Percentiles rank a stretch among this genome's conserved stretches.
Evolutionary conservation across 2,888 invertebrate genomes (phyloP).

Genomic region (Napeogenes inachia): DNA sequence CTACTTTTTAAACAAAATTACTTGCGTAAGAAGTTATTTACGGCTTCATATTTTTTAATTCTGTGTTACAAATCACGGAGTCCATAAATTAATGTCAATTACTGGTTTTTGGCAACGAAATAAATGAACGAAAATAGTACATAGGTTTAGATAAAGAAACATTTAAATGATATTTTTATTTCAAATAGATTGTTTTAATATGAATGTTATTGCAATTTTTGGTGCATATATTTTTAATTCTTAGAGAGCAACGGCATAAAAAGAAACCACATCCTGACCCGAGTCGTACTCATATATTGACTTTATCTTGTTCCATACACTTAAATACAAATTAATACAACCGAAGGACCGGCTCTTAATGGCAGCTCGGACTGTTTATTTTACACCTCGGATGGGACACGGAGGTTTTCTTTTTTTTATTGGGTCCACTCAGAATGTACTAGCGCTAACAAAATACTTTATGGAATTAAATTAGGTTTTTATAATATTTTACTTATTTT

Average conservation of each 20-base stretch:
- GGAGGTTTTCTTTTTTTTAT: slow-evolving; percentile 56
- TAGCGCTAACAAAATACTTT: slow-evolving; percentile 18
- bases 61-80: slow-evolving; percentile 25
- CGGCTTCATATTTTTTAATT: slow-evolving; percentile 25
- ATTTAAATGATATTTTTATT: background rate
- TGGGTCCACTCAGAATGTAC: slow-evolving; percentile 35
- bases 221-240: background rate
- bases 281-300: slow-evolving; percentile 67
- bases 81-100: slow-evolving; percentile 30
- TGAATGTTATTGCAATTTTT: background rate
- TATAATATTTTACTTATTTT: too few species aligned
- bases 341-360: slow-evolving; percentile 69
- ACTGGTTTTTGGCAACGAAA: slow-evolving; percentile 28
- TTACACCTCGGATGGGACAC: slow-evolving; percentile 73
- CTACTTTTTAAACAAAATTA: slow-evolving; percentile 5
- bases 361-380: slow-evolving; percentile 72
- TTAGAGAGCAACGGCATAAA: slow-evolving; percentile 11
- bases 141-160: slow-evolving; percentile 5
- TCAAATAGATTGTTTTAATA: background rate
- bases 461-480: background rate
- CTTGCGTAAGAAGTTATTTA: slow-evolving; percentile 19
- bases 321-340: slow-evolving; percentile 79
- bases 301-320: slow-evolving; percentile 77
- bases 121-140: slow-evolving; percentile 13
- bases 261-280: slow-evolving; percentile 50